phyloP scores from a whole-genome alignment of 2,113 vertebrate genomes.

The Chiloscyllium plagiosum region DNA sequence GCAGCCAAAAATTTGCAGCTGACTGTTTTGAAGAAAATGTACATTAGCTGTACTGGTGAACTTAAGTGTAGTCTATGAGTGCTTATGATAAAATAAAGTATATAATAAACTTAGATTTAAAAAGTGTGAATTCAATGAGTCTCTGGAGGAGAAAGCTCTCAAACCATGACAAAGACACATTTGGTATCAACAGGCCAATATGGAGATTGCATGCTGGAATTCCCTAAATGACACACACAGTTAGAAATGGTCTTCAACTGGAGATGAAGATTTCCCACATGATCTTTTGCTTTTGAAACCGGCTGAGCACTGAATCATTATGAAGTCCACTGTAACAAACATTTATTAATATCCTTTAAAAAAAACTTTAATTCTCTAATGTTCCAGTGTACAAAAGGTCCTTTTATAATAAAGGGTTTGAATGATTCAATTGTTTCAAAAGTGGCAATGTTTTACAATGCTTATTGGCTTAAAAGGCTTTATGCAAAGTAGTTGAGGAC shows the following conservation, averaged over 20 bases:
- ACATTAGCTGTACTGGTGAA: not conserved
- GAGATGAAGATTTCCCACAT: not conserved
- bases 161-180: not conserved
- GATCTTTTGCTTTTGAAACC: not conserved
- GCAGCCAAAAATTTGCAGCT: not conserved
- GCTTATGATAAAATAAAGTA: not conserved
- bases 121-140: not conserved
- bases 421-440: not conserved
- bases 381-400: too few species aligned
- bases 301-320: not conserved
- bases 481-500: not conserved
- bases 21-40: not conserved
- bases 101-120: not conserved
- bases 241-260: not conserved
- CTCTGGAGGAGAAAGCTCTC: not conserved
- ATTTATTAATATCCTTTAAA: not conserved
- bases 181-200: not conserved
- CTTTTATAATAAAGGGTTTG: not conserved
- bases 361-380: not conserved
- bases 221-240: not conserved
- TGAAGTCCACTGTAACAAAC: not conserved
- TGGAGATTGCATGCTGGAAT: not conserved
- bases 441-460: not conserved
- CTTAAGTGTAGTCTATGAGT: not conserved
- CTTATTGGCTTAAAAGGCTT: not conserved